Evolutionary conservation across 2,888 invertebrate genomes (phyloP).

Genomic region (Scaptomyza cyrtandrae): DNA sequence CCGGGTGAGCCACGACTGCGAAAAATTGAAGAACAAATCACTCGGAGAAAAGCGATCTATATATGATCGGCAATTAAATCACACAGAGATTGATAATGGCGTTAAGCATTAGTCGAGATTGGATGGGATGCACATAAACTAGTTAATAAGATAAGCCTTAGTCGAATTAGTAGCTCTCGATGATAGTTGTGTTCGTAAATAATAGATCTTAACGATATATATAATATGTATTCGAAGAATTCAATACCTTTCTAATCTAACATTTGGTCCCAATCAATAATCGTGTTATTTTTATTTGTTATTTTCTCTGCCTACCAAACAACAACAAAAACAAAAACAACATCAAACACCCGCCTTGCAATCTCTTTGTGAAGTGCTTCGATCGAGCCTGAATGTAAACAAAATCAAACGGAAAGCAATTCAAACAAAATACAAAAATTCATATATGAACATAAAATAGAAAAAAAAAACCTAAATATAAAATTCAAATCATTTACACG

Average conservation of each 20-base stretch:
- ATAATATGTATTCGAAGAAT: neutral
- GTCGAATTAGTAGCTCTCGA: conserved; percentile 1
- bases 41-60: neutral
- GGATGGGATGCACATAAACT: conserved; percentile 1
- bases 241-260: neutral
- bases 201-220: neutral
- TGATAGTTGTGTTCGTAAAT: conserved; percentile 6
- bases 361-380: conserved; percentile 47
- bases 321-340: too few relatives aligned
- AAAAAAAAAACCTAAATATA: conserved; percentile 15
- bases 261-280: conserved; percentile 20
- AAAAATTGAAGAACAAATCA: neutral
- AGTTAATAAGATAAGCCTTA: conserved; percentile 34
- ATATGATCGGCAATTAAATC: neutral
- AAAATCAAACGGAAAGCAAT: conserved; percentile 67
- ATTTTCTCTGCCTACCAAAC: neutral
- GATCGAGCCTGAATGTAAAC: conserved; percentile 39
- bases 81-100: conserved; percentile 13
- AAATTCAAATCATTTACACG: conserved; percentile 18
- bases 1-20: conserved; percentile 50
- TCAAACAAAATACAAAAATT: conserved; percentile 28
- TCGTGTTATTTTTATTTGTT: conserved; percentile 13
- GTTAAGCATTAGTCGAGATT: conserved; percentile 14
- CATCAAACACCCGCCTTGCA: conserved; percentile 44
- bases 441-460: conserved; percentile 15